Evolutionary conservation across 2,888 invertebrate genomes (phyloP).

Genomic region (Heliconius hortense): DNA sequence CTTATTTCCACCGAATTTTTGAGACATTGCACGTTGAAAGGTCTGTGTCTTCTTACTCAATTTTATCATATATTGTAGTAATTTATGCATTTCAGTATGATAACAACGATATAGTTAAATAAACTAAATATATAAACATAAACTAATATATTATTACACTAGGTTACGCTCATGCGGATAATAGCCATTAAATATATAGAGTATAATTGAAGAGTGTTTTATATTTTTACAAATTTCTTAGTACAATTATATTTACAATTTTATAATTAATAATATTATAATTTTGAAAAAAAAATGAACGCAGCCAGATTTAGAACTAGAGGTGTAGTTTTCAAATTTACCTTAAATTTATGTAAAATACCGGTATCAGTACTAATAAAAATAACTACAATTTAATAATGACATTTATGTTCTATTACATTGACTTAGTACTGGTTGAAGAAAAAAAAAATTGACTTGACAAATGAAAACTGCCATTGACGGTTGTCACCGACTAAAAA

Average conservation of each 20-base stretch:
- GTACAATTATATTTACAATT: neutral
- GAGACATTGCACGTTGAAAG: too few relatives aligned
- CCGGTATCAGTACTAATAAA: neutral
- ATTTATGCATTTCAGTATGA: neutral
- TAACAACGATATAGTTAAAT: neutral
- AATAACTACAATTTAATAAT: neutral
- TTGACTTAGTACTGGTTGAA: neutral
- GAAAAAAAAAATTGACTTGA: conserved; percentile 3
- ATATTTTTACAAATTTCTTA: neutral
- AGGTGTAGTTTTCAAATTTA: neutral
- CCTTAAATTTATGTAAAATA: neutral
- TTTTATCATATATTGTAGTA: too few relatives aligned
- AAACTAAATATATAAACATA: too few relatives aligned
- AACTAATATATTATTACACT: neutral
- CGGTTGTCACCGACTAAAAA: conserved; percentile 18
- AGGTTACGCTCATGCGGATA: conserved; percentile 1
- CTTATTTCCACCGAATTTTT: too few relatives aligned
- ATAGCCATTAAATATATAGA: neutral
- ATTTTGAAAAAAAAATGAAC: neutral
- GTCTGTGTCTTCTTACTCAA: too few relatives aligned
- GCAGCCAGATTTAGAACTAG: neutral
- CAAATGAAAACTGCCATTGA: conserved; percentile 2
- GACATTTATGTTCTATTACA: neutral
- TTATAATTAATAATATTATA: too few relatives aligned
- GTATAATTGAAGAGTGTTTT: neutral